A percentile compares a stretch with the other conserved stretches of the same genome.
Conservation (phyloP, 2,797 vertebrate species). For the Aldrovandia affinis region DNA sequence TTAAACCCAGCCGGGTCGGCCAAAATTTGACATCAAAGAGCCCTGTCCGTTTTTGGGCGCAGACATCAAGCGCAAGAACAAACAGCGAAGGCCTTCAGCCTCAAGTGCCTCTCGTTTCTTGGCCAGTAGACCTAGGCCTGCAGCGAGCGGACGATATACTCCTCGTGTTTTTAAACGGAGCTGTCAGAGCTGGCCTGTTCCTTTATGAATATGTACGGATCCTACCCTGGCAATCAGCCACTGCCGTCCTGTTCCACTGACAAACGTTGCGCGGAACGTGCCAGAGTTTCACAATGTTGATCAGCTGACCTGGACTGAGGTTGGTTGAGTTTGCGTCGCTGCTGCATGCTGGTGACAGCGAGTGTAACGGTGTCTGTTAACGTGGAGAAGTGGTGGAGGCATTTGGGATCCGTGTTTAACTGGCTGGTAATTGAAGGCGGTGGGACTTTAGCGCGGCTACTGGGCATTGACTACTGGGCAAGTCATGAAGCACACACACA, state of each 20-base stretch:
- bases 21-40: slow-evolving; percentile 60
- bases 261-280: neutral
- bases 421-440: neutral
- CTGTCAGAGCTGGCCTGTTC: no score
- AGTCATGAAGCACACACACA: neutral
- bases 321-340: neutral
- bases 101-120: neutral
- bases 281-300: neutral
- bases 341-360: neutral
- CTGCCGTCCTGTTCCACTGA: neutral
- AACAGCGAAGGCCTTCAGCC: neutral
- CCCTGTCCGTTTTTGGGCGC: neutral
- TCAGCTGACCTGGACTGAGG: neutral
- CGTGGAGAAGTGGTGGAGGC: neutral
- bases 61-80: neutral
- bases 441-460: neutral
- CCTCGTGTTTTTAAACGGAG: neutral
- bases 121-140: neutral
- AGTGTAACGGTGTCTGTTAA: neutral
- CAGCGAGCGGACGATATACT: neutral
- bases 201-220: neutral
- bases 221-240: neutral
- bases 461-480: slow-evolving; percentile 2
- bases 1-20: slow-evolving; percentile 50
- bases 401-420: neutral